Conservation (phyloP, 2,888 invertebrate species). For the Homarus gammarus region DNA sequence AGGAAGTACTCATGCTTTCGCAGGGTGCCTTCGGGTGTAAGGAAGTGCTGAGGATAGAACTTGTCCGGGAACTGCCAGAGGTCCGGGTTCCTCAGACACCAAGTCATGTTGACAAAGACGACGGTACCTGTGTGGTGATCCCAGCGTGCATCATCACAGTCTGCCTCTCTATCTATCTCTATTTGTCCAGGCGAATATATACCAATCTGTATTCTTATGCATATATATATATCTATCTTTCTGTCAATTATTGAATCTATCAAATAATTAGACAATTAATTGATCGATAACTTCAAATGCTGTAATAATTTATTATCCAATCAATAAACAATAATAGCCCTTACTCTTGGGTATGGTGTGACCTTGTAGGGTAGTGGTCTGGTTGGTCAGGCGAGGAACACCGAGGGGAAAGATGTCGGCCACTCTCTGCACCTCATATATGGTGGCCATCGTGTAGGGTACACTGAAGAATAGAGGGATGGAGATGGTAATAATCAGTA, state of each 20-base stretch:
- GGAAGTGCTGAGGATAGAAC: background rate
- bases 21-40: background rate
- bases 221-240: too few species aligned
- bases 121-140: background rate
- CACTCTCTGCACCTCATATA: constrained; percentile 20
- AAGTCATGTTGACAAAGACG: background rate
- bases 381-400: constrained; percentile 30
- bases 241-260: too few species aligned
- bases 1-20: background rate
- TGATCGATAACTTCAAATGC: too few species aligned
- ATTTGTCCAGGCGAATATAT: too few species aligned
- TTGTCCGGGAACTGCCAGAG: background rate
- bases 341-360: constrained; percentile 43
- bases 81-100: background rate
- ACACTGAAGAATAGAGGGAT: constrained; percentile 25
- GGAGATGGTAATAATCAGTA: too few species aligned
- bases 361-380: background rate
- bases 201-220: too few species aligned
- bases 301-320: too few species aligned
- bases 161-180: too few species aligned
- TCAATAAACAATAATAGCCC: too few species aligned
- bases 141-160: too few species aligned
- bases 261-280: too few species aligned
- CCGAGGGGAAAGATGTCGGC: constrained; percentile 5
- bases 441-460: constrained; percentile 40